A percentile compares a stretch with the other conserved stretches of the same genome.
phyloP scores from a whole-genome alignment of 2,113 vertebrate genomes.

The zebrafish (Danio rerio) region DNA sequence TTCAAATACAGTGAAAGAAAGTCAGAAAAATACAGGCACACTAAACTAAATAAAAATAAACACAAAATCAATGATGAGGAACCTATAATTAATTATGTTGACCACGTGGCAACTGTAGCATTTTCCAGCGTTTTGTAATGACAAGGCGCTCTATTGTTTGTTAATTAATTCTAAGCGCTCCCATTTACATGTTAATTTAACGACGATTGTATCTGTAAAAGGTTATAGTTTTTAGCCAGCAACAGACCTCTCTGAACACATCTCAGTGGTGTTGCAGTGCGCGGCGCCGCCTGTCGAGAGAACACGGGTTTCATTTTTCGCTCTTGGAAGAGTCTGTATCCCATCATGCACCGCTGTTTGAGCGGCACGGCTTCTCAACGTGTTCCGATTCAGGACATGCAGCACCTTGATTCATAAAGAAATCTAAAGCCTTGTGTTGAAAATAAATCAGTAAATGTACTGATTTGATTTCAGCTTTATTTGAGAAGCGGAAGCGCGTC shows the following conservation, averaged over 20 bases:
- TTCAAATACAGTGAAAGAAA: too few species aligned
- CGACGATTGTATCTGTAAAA: not conserved
- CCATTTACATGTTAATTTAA: not conserved
- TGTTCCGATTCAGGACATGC: constrained; percentile 39
- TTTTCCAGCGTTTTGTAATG: too few species aligned
- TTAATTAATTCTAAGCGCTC: not conserved
- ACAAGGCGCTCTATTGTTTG: too few species aligned
- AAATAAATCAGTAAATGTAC: not conserved
- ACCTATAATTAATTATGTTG: too few species aligned
- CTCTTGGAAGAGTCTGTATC: constrained; percentile 38
- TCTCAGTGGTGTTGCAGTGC: too few species aligned
- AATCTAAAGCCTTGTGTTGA: not conserved
- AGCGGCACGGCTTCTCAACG: constrained; percentile 49
- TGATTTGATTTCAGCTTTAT: not conserved
- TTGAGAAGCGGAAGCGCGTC: not conserved
- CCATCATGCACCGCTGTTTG: constrained; percentile 53
- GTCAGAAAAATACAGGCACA: too few species aligned
- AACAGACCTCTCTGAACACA: not conserved
- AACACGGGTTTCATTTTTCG: not conserved
- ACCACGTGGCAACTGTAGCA: too few species aligned
- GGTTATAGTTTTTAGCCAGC: not conserved
- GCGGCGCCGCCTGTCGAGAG: not conserved
- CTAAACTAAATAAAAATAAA: too few species aligned
- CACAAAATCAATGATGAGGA: too few species aligned
- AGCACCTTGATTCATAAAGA: not conserved